Conservation (phyloP, 2,113 vertebrate genomes). For the Leptobrachium ailaonicum region DNA sequence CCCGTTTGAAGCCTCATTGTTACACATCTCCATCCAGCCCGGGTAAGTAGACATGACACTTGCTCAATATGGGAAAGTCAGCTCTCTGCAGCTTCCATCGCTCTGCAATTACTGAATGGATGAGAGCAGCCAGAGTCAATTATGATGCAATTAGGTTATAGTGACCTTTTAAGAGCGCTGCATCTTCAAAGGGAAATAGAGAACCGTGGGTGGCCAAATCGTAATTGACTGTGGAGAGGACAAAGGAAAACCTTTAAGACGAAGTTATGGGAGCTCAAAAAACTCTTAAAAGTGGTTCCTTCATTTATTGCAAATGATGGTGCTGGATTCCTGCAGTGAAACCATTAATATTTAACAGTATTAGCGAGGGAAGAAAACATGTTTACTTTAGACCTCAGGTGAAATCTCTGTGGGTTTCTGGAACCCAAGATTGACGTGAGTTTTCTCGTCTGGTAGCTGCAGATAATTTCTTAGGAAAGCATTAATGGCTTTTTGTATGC, state of each 20-base stretch:
- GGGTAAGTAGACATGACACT: conserved; percentile 23
- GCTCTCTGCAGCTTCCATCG: not conserved
- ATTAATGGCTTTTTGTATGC: not conserved
- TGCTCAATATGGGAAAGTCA: conserved; percentile 20
- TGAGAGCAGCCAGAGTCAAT: conserved; percentile 33
- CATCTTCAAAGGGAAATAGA: conserved; percentile 43
- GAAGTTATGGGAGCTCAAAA: not conserved
- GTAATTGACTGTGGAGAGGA: conserved; percentile 24
- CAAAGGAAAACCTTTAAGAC: conserved; percentile 21
- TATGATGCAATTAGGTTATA: conserved; percentile 43
- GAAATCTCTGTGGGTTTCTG: conserved; percentile 2
- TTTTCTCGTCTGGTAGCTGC: not conserved
- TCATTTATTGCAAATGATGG: conserved; percentile 22
- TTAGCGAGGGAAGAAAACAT: conserved; percentile 13
- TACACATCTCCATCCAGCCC: conserved; percentile 12
- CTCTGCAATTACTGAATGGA: conserved; percentile 35
- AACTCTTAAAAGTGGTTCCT: not conserved
- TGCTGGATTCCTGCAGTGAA: conserved; percentile 18
- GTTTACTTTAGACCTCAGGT: conserved; percentile 21
- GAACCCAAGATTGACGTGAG: not conserved
- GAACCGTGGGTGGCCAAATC: conserved; percentile 39
- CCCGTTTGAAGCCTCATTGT: conserved; percentile 24
- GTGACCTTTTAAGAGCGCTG: conserved; percentile 41
- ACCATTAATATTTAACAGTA: conserved; percentile 46
- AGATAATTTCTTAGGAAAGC: no score